A percentile compares a stretch with the other conserved stretches of the same genome.
Conservation (phyloP, 2,113 vertebrate species). For the Zapus hudsonius region DNA sequence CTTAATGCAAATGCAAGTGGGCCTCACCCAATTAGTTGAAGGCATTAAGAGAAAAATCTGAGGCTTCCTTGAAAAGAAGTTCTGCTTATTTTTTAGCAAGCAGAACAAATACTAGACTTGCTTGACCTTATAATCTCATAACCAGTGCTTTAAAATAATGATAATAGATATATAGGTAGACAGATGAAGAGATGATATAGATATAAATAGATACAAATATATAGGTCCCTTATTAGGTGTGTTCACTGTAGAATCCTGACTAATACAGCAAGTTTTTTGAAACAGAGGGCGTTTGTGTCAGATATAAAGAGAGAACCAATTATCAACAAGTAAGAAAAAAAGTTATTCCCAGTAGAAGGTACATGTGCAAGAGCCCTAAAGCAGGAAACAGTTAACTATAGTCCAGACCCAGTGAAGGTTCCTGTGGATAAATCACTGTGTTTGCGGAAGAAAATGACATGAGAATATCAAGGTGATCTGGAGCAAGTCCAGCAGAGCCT, state of each 20-base stretch:
- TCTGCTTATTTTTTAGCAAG: neutral
- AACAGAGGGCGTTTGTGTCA: neutral
- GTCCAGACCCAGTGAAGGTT: neutral
- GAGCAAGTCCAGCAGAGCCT: neutral
- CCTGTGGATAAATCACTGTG: neutral
- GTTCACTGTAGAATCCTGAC: neutral
- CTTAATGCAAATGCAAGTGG: neutral
- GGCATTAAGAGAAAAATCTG: neutral
- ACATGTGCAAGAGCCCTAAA: neutral
- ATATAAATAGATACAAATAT: neutral
- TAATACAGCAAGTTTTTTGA: neutral
- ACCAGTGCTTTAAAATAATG: neutral
- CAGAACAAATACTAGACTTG: neutral
- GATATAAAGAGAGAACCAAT: neutral
- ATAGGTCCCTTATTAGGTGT: neutral
- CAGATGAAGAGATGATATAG: neutral
- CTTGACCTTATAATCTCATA: neutral
- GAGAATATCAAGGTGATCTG: too few relatives aligned
- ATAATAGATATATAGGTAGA: neutral
- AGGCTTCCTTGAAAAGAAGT: neutral
- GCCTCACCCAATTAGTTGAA: neutral
- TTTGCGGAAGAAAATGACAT: neutral
- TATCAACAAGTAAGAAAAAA: neutral
- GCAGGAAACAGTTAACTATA: neutral
- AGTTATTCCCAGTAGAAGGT: neutral